These are phyloP conservation scores for Acinonyx jubatus DNA, from an alignment of 2,113 vertebrate genomes.

Conservation along the genomic window DNA sequence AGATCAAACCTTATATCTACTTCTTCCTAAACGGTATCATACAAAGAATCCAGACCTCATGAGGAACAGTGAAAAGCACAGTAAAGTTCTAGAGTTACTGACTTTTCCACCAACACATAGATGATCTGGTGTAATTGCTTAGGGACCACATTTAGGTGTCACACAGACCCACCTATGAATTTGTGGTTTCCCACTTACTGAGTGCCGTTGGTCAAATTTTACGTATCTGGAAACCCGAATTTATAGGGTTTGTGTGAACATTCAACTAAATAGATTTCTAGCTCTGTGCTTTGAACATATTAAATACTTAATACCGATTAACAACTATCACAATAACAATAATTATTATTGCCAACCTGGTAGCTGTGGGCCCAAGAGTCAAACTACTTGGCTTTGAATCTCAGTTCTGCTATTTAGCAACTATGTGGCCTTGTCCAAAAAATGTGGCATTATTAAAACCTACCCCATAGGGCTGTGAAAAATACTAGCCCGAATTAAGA, in stretches of 20 bases:
- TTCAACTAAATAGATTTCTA: background rate
- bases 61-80: background rate
- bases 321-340: background rate
- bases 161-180: background rate
- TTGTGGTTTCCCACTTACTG: background rate
- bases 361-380: background rate
- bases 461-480: background rate
- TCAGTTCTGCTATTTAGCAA: background rate
- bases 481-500: background rate
- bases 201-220: background rate
- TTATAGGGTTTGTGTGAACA: background rate
- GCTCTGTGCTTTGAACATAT: background rate
- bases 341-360: background rate
- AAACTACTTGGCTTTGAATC: background rate
- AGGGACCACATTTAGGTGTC: background rate
- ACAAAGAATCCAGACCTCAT: background rate
- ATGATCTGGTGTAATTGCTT: background rate
- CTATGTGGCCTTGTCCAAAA: background rate
- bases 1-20: background rate
- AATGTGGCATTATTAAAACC: background rate
- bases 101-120: background rate
- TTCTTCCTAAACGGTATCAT: background rate
- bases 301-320: background rate
- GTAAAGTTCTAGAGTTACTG: background rate
- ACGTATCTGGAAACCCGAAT: background rate